Evolutionary conservation across 2,888 invertebrate species (phyloP).

Genomic region (Spialia ferax): DNA sequence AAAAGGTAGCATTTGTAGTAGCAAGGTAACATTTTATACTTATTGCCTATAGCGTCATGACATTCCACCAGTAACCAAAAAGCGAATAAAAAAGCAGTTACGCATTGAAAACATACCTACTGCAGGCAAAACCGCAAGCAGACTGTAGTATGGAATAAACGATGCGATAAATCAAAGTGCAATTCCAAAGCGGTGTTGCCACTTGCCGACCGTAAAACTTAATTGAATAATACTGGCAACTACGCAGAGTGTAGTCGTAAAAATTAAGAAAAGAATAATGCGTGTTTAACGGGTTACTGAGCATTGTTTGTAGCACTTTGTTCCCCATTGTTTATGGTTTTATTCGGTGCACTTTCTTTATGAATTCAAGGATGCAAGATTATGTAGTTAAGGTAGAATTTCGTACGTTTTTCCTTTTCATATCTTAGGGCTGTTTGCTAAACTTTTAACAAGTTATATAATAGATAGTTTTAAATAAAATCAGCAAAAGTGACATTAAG

Average conservation of each 20-base stretch:
- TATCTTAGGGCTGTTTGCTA: too few species aligned
- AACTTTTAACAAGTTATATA: too few species aligned
- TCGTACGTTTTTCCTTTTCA: too few species aligned
- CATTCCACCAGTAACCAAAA: too few species aligned
- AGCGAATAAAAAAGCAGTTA: neutral
- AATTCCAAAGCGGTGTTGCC: constrained; percentile 67
- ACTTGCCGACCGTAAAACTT: constrained; percentile 71
- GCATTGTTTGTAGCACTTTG: constrained; percentile 33
- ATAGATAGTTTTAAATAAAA: too few species aligned
- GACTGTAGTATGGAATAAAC: constrained; percentile 61
- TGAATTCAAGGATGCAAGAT: neutral
- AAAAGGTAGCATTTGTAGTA: too few species aligned
- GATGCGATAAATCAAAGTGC: constrained; percentile 73
- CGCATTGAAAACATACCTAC: neutral
- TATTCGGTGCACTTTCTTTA: neutral
- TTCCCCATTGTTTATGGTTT: constrained; percentile 15
- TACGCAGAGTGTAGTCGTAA: constrained; percentile 56
- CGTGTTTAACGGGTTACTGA: constrained; percentile 21
- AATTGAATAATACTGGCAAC: constrained; percentile 73
- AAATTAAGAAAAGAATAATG: constrained; percentile 56
- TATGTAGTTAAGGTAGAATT: too few species aligned
- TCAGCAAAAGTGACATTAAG: too few species aligned
- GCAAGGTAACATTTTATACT: too few species aligned
- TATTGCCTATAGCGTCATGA: too few species aligned
- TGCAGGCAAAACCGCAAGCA: constrained; percentile 6